Evolutionary conservation across 2,113 vertebrate species (phyloP), one percentile per base, ranked within the genome.

Genomic region (Meles meles): DNA sequence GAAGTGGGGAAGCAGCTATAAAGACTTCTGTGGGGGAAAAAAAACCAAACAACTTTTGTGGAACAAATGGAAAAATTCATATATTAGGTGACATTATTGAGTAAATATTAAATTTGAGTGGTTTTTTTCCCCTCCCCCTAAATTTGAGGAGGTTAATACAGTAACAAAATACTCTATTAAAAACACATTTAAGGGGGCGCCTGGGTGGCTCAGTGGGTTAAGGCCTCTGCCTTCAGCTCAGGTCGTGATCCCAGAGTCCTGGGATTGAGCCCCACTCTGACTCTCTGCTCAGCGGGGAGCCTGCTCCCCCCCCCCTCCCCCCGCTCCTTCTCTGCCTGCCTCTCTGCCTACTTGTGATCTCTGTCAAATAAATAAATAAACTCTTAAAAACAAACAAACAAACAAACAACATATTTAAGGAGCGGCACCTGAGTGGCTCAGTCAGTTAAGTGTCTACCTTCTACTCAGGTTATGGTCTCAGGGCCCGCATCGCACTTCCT

Each of bases 141-240:
- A 89, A 67, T 37, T 77, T 44, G 29, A 4, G 6, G 23, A 21
- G 2, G 11, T 10, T 90, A 14, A 61, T 13, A 27, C 57, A 47
- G 39, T 34, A 59, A 80, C 13, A 84, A 59, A 87, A 72, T 31
- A 84, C 11, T 93, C 49, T 71, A 69, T 29, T 82, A 83, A 76
- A 90, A 77, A 69, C 21, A 79, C 7, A 83, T 12, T 21, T 34
- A 65, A 77, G 29, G 3, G 7, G 18, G 7, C 15, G 1, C 42
- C 42, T 77, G 25, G 1, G 25, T 44, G 39, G 39, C 6, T 76
- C 39, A 44, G 39, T 74, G 2, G 1, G 13, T 49, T 49, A 49
- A 49, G 47, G 47, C 47, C 47, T 76, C 72, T 76, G 25, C 42
- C 72, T 76, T 76, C 39, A 1, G 37, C 72, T 29, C 13, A 44